Conservation (phyloP, 2,888 invertebrate genomes). For the Oxyteleia sp. region DNA sequence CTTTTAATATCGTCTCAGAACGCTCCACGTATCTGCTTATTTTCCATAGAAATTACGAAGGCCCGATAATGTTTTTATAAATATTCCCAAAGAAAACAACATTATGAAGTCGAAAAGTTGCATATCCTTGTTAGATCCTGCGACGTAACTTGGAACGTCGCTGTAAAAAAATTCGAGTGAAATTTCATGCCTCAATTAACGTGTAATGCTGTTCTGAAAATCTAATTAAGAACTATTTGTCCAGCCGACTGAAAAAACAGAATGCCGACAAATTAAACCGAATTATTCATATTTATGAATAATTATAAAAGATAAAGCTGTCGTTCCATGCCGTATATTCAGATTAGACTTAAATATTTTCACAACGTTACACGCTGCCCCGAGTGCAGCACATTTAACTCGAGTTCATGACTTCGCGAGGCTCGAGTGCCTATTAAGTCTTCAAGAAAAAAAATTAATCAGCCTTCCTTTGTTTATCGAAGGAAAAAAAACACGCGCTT, state of each 20-base stretch:
- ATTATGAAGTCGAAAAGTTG: too few species aligned
- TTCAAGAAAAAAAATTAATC: conserved; percentile 17
- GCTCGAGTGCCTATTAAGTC: conserved; percentile 25
- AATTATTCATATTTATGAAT: conserved; percentile 24
- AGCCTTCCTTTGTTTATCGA: conserved; percentile 20
- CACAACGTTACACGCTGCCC: conserved; percentile 13
- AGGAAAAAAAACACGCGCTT: too few species aligned
- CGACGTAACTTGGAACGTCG: too few species aligned
- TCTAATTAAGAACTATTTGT: conserved; percentile 24
- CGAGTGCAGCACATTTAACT: conserved; percentile 20
- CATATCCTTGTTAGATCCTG: too few species aligned
- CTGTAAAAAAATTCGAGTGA: too few species aligned
- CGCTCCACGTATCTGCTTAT: too few species aligned
- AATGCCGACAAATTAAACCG: conserved; percentile 3
- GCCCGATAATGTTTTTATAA: too few species aligned
- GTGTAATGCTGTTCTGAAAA: background rate
- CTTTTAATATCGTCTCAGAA: too few species aligned
- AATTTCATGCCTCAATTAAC: conserved; percentile 16
- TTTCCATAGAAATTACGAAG: too few species aligned
- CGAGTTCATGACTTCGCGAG: conserved; percentile 12
- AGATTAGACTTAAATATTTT: conserved; percentile 40
- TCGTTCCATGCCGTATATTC: conserved; percentile 15
- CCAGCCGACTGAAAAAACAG: conserved; percentile 5
- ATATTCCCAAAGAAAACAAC: too few species aligned
- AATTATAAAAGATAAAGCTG: background rate